Base-by-base conservation (phyloP, 2,888 invertebrate species). In the Hyles lineata region DNA sequence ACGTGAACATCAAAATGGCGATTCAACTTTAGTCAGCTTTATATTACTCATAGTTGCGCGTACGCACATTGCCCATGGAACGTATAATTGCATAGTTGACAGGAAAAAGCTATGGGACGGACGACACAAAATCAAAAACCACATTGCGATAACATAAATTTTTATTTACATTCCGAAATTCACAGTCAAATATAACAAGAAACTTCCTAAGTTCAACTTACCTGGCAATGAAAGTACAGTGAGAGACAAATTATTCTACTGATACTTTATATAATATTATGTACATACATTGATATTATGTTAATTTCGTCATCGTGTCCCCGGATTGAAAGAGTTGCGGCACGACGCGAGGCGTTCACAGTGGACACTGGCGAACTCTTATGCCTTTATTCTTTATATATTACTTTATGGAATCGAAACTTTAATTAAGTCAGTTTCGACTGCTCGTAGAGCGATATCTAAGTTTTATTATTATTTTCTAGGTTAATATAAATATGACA, bases 151-250 rank as follows among this genome's bases (percentile, higher is more conserved):
- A 93, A 93, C 93, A 93, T 94, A 94, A 91, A 90, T 92, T 92
- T 93, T 93, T 94, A 94, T 94, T 93, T 93, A 94, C 93, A 94
- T 90, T 89, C 91, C 91, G 88, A 92, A 93, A 92, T 91, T 92
- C 91, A 93, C 92, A 93, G 89, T 92, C 87, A 90, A 90, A 87
- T 90, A 89, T 90, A 92, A 91, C 90, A 92, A 90, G 85, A 87
- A 87, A 86, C 85, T 82, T 87, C 83, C 86, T 87, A 87, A 83
- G 79, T 84, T 81, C 83, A 81, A 82, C 83, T 88, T 82, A 85
- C 85, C 86, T 81, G 87, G 79, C 87, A 85, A 85, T 85, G 87
- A 88, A 84, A 89, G 85, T 89, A 90, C 88, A 87, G 84, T 82
- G 87, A 85, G 87, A 83, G 80, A 82, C 81, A 79, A 82, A 21